Percentiles rank a stretch among this genome's conserved stretches.
phyloP scores from a whole-genome alignment of 2,888 invertebrate species.

The Papilio protenor region DNA sequence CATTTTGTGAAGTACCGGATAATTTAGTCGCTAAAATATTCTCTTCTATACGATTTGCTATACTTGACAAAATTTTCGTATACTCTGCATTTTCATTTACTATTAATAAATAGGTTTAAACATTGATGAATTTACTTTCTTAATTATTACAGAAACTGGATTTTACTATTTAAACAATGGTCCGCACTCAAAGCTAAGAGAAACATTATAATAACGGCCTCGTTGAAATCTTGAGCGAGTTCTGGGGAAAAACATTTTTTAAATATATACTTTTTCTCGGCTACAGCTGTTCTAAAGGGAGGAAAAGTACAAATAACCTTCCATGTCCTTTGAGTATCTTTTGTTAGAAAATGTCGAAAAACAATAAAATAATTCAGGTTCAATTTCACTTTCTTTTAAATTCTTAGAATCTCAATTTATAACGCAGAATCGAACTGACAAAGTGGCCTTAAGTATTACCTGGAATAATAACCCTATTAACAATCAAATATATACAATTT shows the following conservation, averaged over 20 bases:
- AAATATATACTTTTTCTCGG: conserved; percentile 4
- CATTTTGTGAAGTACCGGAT: too few relatives aligned
- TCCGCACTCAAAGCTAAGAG: neutral
- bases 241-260: neutral
- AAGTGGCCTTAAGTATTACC: too few relatives aligned
- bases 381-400: neutral
- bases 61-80: too few relatives aligned
- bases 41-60: too few relatives aligned
- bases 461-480: too few relatives aligned
- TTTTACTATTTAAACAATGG: neutral
- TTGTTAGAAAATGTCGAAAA: conserved; percentile 1
- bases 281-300: neutral
- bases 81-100: too few relatives aligned
- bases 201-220: conserved; percentile 7
- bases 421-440: too few relatives aligned
- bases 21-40: too few relatives aligned
- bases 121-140: neutral
- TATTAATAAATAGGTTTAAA: neutral
- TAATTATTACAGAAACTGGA: neutral
- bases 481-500: too few relatives aligned
- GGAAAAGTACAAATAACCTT: neutral
- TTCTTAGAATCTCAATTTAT: neutral
- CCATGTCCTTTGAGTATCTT: conserved; percentile 10
- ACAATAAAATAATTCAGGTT: neutral
- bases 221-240: neutral